Evolutionary conservation across 2,888 invertebrate species (phyloP), one percentile per base, ranked within the genome.

Genomic region (Zaprionus lineosus): DNA sequence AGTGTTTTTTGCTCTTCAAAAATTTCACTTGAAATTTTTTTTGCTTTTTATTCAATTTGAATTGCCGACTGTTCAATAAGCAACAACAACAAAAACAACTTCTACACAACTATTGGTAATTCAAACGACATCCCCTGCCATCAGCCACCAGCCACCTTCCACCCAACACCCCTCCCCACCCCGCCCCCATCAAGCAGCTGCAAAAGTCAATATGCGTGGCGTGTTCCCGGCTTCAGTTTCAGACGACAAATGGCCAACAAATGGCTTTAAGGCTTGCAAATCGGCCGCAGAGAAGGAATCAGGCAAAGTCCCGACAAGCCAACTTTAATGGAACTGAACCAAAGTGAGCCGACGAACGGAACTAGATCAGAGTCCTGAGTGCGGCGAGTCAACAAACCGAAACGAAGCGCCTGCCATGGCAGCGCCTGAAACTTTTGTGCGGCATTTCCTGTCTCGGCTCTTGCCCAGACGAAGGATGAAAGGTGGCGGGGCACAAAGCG

Each of bases 221-320:
- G 39, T 70, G 59, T 70, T 34, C 29, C 67, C 57, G 76, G 76
- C 83, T 78, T 73, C 76, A 70, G 19, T 19, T 19, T 19, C 19
- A 5, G 19, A 3, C 24, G n/a, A 24, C 24, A 24, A 24, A 56
- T 79, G 63, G 46, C 51, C 56, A 59, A 61, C 83, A 77, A 77
- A 77, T 79, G 55, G 79, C 77, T 83, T 77, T 77, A 83, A 83
- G 83, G 83, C 76, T 58, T 36, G 61, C 53, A 50, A 72, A 78
- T 72, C 76, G 47, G 73, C 72, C 83, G 33, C 83, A 71, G 72
- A 43, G 40, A 59, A 36, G 19, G 31, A 36, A 31, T 26, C 44
- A 8, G 1, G 18, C 28, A 4, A 36, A 36, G n/a, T 4, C 12
- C 7, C 18, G 39, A 53, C 79, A 82, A 66, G 31, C 73, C 79